These are phyloP conservation scores for Pristionchus arcanus DNA, from an alignment of 2,888 invertebrate genomes.

Conservation along the genomic window DNA sequence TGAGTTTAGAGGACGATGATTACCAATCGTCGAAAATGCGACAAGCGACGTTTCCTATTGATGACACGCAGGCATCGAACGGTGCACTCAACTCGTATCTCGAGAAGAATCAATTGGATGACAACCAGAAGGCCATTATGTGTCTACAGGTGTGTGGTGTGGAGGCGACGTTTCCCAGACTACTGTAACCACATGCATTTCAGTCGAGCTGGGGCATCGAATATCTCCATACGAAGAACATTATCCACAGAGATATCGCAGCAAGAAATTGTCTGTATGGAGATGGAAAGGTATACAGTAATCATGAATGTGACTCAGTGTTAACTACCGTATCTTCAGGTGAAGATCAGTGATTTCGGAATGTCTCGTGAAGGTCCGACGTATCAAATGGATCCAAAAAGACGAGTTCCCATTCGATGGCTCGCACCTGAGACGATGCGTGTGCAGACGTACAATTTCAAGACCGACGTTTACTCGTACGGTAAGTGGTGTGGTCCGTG, in stretches of 20 bases:
- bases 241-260: conserved; percentile 56
- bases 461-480: conserved; percentile 29
- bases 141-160: conserved; percentile 59
- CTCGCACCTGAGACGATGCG: conserved; percentile 43
- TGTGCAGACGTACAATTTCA: conserved; percentile 4
- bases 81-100: conserved; percentile 67
- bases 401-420: conserved; percentile 57
- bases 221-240: conserved; percentile 55
- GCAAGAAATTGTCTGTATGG: conserved; percentile 53
- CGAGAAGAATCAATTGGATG: conserved; percentile 63
- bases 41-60: conserved; percentile 32
- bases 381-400: conserved; percentile 60
- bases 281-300: conserved; percentile 55
- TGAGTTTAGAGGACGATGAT: conserved; percentile 37
- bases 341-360: conserved; percentile 62
- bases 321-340: conserved; percentile 41
- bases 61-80: conserved; percentile 45
- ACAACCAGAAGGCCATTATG: conserved; percentile 63
- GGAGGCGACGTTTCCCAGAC: neutral
- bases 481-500: neutral
- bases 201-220: conserved; percentile 58
- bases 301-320: neutral
- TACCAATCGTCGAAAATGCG: conserved; percentile 2
- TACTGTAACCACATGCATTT: neutral
- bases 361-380: conserved; percentile 59